These are phyloP conservation scores for Charadrius vociferus DNA, from an alignment of 2,113 vertebrate genomes.

Conservation along the genomic window DNA sequence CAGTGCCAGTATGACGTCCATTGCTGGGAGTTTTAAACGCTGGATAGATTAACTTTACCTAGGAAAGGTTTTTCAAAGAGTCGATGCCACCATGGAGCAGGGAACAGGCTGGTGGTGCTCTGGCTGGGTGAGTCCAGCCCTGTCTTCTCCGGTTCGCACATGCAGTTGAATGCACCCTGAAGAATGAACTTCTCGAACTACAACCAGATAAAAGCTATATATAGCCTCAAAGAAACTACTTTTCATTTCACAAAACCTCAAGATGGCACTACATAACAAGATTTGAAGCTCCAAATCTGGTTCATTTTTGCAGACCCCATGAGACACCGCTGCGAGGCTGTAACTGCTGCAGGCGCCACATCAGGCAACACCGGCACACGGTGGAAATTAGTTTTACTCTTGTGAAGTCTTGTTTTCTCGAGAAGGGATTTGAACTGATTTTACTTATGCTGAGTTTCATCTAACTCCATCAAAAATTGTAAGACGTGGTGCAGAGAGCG, in stretches of 20 bases:
- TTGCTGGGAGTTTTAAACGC: fast-evolving
- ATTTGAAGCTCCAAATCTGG: background rate
- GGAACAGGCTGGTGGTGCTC: background rate
- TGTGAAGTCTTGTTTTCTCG: background rate
- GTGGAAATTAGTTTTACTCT: background rate
- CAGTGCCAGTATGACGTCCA: fast-evolving
- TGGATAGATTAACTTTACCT: background rate
- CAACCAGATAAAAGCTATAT: background rate
- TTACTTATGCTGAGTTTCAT: background rate
- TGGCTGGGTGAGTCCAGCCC: fast-evolving
- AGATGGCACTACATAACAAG: constrained; percentile 60
- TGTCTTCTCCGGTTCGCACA: fast-evolving
- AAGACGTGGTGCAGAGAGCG: fast-evolving
- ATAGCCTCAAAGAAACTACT: background rate
- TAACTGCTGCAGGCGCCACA: no score
- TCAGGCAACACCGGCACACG: fast-evolving
- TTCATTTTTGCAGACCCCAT: background rate
- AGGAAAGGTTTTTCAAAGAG: background rate
- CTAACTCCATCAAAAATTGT: background rate
- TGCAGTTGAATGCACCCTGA: background rate
- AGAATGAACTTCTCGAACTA: background rate
- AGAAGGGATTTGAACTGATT: background rate
- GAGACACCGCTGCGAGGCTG: background rate
- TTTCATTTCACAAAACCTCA: background rate
- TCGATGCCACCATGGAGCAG: background rate